These are phyloP conservation scores for Urocyon cinereoargenteus DNA, from an alignment of 2,797 vertebrate genomes.

Conservation along the genomic window DNA sequence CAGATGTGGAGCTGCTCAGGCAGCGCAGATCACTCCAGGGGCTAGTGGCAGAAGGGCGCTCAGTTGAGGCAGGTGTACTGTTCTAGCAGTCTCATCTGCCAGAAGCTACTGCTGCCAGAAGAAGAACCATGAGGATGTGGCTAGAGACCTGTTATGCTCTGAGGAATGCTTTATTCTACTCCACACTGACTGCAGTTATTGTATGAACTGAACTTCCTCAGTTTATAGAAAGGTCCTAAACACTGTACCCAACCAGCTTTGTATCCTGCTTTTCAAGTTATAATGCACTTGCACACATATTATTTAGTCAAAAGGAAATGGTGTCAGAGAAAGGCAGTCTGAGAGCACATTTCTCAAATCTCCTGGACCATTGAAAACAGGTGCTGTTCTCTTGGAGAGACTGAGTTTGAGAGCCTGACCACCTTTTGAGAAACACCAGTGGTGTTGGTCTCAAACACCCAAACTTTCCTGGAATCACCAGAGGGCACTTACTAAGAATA, in stretches of 20 bases:
- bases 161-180: not conserved
- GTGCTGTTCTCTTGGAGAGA: not conserved
- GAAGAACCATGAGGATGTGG: not conserved
- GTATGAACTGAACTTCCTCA: not conserved
- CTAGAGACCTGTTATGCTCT: not conserved
- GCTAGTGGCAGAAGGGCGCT: not conserved
- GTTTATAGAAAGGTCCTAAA: not conserved
- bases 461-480: not conserved
- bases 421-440: not conserved
- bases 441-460: too few species aligned
- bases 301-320: not conserved
- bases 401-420: not conserved
- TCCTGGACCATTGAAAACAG: not conserved
- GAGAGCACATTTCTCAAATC: not conserved
- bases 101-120: not conserved
- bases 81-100: not conserved
- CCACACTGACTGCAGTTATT: not conserved
- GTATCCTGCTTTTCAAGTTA: not conserved
- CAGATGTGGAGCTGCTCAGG: not conserved
- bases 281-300: not conserved
- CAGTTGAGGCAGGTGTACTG: not conserved
- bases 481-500: not conserved
- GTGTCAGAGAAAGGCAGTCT: not conserved
- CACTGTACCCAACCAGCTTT: not conserved
- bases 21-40: not conserved